Evolutionary conservation across 2,113 vertebrate genomes (phyloP).

Genomic region (Catharus bicknelli): DNA sequence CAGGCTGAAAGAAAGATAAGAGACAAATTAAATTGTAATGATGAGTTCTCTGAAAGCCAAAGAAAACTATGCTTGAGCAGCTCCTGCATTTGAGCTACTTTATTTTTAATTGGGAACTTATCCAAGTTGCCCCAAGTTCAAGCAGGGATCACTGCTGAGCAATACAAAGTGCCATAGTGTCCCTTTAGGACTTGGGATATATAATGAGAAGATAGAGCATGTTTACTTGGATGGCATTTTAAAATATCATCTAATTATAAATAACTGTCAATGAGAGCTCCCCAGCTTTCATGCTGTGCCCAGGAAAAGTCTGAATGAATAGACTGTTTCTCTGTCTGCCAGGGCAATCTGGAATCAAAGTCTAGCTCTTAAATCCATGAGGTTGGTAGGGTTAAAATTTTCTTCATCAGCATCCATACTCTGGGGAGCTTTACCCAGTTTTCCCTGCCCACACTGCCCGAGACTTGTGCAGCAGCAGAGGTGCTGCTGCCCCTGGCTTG

Average conservation of each 20-base stretch:
- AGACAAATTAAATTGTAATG: neutral
- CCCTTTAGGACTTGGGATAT: neutral
- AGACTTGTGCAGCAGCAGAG: neutral
- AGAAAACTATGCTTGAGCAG: neutral
- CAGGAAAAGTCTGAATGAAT: slow-evolving; percentile 49
- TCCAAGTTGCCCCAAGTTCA: slow-evolving; percentile 14
- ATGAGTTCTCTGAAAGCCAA: slow-evolving; percentile 9
- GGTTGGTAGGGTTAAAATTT: neutral
- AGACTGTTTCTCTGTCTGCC: slow-evolving; percentile 10
- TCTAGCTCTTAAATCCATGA: neutral
- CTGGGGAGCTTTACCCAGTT: neutral
- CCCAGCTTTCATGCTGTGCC: slow-evolving; percentile 22
- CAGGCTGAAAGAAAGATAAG: neutral
- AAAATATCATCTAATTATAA: slow-evolving; percentile 62
- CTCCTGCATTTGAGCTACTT: neutral
- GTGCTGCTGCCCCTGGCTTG: neutral
- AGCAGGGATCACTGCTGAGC: slow-evolving; percentile 7
- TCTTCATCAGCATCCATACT: fast-evolving
- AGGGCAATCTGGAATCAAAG: neutral
- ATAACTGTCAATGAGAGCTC: slow-evolving; percentile 40
- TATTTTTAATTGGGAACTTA: slow-evolving; percentile 33
- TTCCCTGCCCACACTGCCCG: fast-evolving
- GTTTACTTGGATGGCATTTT: slow-evolving; percentile 44
- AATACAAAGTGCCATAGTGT: slow-evolving; percentile 18
- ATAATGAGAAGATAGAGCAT: slow-evolving; percentile 27